phyloP scores from a whole-genome alignment of 2,797 vertebrate species.

The Alectoris magna region DNA sequence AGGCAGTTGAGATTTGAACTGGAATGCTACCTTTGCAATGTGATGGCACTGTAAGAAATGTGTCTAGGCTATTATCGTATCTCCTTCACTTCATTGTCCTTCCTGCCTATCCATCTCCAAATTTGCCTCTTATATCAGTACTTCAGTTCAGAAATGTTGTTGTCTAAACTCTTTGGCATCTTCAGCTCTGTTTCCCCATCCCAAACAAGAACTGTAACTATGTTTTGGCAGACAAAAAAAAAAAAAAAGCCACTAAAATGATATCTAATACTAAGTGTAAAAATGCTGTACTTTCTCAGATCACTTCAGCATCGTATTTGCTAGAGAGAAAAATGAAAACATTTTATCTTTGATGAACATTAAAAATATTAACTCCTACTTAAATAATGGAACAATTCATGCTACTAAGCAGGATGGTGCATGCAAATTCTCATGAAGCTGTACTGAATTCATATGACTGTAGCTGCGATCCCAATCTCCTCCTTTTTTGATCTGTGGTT shows the following conservation, averaged over 20 bases:
- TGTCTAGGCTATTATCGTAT: background rate
- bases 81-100: background rate
- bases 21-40: background rate
- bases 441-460: background rate
- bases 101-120: background rate
- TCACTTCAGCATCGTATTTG: background rate
- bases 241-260: background rate
- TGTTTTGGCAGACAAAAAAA: background rate
- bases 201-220: background rate
- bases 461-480: background rate
- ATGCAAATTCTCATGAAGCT: background rate
- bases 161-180: background rate
- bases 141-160: background rate
- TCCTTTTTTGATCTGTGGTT: background rate
- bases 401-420: background rate
- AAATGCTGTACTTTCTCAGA: background rate
- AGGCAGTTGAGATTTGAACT: background rate
- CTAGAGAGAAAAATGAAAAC: background rate
- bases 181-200: background rate
- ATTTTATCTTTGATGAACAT: background rate
- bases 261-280: background rate
- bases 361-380: background rate
- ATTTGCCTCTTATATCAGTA: background rate
- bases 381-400: background rate
- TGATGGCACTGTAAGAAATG: background rate